Percentiles rank a stretch among this genome's conserved stretches.
Evolutionary conservation across 2,888 invertebrate species (phyloP).

Genomic region (Scaptodrosophila latifasciaeformis): DNA sequence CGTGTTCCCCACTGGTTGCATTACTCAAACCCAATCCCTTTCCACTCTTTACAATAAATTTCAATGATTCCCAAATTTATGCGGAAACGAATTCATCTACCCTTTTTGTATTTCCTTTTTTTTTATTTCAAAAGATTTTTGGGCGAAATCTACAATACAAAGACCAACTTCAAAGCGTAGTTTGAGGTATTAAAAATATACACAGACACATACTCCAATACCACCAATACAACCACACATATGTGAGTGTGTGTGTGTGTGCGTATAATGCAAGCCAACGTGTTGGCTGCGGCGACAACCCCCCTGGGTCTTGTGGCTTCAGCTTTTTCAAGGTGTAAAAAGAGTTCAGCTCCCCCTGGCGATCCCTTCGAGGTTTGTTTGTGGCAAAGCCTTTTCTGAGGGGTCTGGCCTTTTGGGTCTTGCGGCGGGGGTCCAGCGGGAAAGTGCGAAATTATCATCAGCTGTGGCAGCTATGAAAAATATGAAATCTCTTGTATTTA

Average conservation of each 20-base stretch:
- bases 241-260: too few relatives aligned
- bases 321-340: constrained; percentile 45
- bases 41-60: constrained; percentile 49
- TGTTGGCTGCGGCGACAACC: constrained; percentile 27
- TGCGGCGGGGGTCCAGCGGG: neutral
- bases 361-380: constrained; percentile 57
- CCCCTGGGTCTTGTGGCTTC: constrained; percentile 20
- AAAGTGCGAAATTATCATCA: constrained; percentile 15
- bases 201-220: neutral
- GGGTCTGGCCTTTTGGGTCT: neutral
- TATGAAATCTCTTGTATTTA: constrained; percentile 28
- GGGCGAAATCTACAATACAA: too few relatives aligned
- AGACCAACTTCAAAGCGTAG: constrained; percentile 44
- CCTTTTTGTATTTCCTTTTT: constrained; percentile 36
- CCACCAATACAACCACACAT: neutral
- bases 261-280: constrained; percentile 36
- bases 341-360: constrained; percentile 39
- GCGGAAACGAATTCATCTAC: constrained; percentile 32
- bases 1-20: constrained; percentile 13
- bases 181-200: constrained; percentile 23
- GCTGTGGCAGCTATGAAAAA: constrained; percentile 30
- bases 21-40: constrained; percentile 2
- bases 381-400: constrained; percentile 11
- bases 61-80: constrained; percentile 62
- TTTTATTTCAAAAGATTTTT: too few relatives aligned